Percentiles rank a stretch among this genome's conserved stretches.
These are phyloP conservation scores for Astropecten irregularis DNA, from an alignment of 53 echinoderm and acorn worm species.

Conservation along the genomic window DNA sequence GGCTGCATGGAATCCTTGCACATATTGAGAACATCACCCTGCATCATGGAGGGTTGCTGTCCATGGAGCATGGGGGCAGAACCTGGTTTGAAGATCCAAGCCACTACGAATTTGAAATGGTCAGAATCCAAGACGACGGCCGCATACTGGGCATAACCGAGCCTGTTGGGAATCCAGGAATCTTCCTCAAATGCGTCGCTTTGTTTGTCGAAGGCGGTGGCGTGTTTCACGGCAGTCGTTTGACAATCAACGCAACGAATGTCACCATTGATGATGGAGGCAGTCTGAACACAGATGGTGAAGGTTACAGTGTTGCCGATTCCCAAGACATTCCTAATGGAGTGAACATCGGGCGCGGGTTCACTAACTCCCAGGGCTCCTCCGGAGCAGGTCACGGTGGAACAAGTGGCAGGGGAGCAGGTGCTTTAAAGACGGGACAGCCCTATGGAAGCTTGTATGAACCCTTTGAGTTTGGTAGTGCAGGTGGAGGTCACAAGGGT, in stretches of 20 bases:
- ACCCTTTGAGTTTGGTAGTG: conserved; percentile 86
- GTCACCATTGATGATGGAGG: conserved; percentile 94
- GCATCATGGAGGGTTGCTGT: conserved; percentile 76
- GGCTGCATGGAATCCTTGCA: conserved; percentile 78
- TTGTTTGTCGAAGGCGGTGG: conserved; percentile 86
- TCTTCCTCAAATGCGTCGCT: conserved; percentile 58
- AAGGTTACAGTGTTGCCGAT: conserved; percentile 75
- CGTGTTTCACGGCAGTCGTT: conserved; percentile 64
- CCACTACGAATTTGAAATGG: conserved; percentile 67
- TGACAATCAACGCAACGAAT: conserved; percentile 66
- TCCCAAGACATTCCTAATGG: conserved; percentile 30
- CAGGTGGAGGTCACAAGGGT: conserved; percentile 76
- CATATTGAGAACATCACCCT: conserved; percentile 75
- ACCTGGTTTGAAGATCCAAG: conserved; percentile 69
- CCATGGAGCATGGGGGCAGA: conserved; percentile 86
- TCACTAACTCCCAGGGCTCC: conserved; percentile 51
- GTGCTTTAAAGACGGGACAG: conserved; percentile 75
- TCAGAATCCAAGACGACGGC: conserved; percentile 72
- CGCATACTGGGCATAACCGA: conserved; percentile 67
- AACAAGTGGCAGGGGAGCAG: conserved; percentile 78
- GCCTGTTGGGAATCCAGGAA: conserved; percentile 71
- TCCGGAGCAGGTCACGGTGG: conserved; percentile 94
- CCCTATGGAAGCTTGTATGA: conserved; percentile 92
- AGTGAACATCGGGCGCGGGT: conserved; percentile 76
- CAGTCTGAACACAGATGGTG: conserved; percentile 57